phyloP scores from a whole-genome alignment of 1,140 invertebrate species.

The Stegodyphus dumicola region DNA sequence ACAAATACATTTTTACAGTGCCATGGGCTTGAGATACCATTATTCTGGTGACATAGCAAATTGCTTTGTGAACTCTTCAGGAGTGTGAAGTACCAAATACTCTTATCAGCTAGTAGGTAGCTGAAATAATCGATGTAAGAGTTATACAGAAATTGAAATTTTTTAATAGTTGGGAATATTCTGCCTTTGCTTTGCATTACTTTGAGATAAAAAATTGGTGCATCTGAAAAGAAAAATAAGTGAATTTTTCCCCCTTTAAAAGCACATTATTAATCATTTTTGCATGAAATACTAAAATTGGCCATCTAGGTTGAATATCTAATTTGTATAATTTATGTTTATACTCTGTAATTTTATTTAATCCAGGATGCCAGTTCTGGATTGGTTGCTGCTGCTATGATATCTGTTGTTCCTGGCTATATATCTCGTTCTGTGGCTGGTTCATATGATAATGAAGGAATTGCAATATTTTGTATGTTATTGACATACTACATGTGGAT shows the following conservation, averaged over 20 bases:
- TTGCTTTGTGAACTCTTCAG: no score
- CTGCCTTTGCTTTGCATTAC: no score
- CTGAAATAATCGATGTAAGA: no score
- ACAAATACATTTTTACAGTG: no score
- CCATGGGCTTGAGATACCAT: no score
- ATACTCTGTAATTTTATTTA: constrained; percentile 5
- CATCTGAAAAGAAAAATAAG: no score
- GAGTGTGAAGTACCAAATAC: no score
- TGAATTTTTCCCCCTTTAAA: neutral
- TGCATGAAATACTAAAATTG: neutral
- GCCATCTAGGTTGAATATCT: neutral
- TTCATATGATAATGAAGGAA: constrained; percentile 98
- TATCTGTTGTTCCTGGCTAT: constrained; percentile 96
- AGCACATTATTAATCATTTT: neutral
- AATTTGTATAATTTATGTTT: neutral
- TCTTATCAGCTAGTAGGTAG: no score
- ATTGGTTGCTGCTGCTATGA: constrained; percentile 92
- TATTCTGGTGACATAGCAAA: no score
- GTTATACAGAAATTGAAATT: no score
- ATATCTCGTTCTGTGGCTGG: constrained; percentile 97
- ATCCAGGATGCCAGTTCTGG: constrained; percentile 88
- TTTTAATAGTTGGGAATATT: no score
- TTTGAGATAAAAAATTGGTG: no score
- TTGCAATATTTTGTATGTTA: constrained; percentile 98
- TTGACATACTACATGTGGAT: constrained; percentile 98